Base-by-base conservation (phyloP, 2,888 invertebrate genomes). In the Lagria hirta region DNA sequence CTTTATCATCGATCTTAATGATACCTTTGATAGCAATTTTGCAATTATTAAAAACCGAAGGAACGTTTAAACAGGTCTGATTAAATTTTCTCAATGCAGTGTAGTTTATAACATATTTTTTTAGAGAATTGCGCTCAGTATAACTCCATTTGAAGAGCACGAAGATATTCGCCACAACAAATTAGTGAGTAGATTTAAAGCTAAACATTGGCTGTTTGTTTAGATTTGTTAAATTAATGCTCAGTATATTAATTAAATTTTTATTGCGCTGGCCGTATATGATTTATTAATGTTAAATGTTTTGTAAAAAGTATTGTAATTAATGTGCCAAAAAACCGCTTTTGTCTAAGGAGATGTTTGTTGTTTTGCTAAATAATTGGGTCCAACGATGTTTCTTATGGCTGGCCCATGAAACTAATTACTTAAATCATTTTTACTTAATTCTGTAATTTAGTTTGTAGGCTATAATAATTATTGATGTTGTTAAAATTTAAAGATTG, bases 1-100 rank as follows among this genome's bases (percentile, higher is more conserved):
- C 85, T n/a, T 76, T 84, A 54, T 83, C 84, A 42, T 84, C 86
- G 29, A 83, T 86, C 26, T 70, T 83, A 35, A 84, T 85, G 81
- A 85, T 86, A 58, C 86, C 86, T 1, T 60, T 81, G 2, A 76
- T 83, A 8, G 85, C 83, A 1, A 66, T 83, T 29, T 75, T 81
- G 52, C 79, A 81, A 59, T 61, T 88, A 14, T 67, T 76, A 35
- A 77, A 78, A 45, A 83, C 84, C 0, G 78, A 81, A 2, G 88
- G 88, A 20, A 78, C 83, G 2, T 75, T 81, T 24, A 75, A 73
- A 65, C 79, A 86, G 77, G 37, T 38, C 2, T 23, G 33, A 32
- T 29, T 13, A 20, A 2, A 2, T 3, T 24, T 24, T 15, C n/a
- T 3, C 3, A 6, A 8, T 2, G 10, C 16, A 24, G 15, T 40